Evolutionary conservation across 2,113 vertebrate species (phyloP).

Genomic region (Equus przewalskii): DNA sequence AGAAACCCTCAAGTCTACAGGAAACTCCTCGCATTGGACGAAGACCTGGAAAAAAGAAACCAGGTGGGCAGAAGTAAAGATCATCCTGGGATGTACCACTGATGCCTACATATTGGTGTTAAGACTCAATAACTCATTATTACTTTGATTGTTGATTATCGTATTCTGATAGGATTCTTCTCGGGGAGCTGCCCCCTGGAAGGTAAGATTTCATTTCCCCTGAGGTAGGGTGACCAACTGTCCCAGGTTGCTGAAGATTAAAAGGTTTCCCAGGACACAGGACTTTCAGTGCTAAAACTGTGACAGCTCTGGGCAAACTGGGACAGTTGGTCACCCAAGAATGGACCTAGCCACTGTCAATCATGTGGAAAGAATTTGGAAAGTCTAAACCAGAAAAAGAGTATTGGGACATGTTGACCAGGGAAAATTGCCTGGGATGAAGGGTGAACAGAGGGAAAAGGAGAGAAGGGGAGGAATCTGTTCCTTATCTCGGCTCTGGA

Average conservation of each 20-base stretch:
- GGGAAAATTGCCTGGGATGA: not conserved
- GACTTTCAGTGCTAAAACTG: not conserved
- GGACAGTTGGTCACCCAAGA: not conserved
- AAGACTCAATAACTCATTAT: not conserved
- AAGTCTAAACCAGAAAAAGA: constrained; percentile 17
- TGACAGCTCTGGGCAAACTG: not conserved
- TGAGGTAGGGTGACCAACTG: not conserved
- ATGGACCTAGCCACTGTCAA: not conserved
- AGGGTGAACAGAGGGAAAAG: not conserved
- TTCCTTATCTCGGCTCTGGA: not conserved
- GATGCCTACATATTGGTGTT: not conserved
- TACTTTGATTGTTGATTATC: not conserved
- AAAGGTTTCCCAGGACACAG: constrained; percentile 8
- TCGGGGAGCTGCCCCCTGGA: not conserved
- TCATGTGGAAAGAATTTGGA: not conserved
- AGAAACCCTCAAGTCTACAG: not conserved
- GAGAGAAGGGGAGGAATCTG: not conserved
- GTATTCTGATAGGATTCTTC: not conserved
- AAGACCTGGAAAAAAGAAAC: not conserved
- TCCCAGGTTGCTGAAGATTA: not conserved
- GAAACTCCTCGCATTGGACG: not conserved
- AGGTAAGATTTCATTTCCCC: not conserved
- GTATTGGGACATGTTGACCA: not conserved
- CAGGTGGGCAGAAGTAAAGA: not conserved
- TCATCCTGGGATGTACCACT: not conserved